These are phyloP conservation scores for Arenaria interpres DNA, from an alignment of 2,113 vertebrate genomes.

Conservation along the genomic window DNA sequence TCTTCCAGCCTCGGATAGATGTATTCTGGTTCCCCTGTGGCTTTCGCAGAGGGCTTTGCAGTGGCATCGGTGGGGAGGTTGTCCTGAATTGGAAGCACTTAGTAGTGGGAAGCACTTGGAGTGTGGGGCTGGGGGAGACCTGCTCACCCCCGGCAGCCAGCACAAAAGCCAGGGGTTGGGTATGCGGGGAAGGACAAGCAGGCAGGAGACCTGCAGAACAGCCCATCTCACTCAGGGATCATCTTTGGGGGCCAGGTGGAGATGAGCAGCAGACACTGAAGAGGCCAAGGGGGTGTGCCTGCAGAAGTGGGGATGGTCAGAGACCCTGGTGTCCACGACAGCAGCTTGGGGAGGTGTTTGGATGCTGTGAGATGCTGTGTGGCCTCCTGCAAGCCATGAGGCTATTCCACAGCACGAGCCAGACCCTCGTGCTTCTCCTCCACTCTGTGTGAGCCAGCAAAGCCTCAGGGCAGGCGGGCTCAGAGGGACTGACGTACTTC, in stretches of 20 bases:
- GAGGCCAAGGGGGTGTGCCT: no score
- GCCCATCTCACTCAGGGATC: neutral
- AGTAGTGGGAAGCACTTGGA: neutral
- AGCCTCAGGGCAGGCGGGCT: neutral
- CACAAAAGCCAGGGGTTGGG: neutral
- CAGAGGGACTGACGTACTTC: rapidly evolving
- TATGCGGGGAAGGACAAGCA: neutral
- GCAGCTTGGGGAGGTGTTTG: neutral
- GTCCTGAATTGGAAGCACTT: rapidly evolving
- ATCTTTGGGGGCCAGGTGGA: neutral
- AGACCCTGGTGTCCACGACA: rapidly evolving
- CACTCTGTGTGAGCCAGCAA: neutral
- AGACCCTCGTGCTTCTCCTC: neutral
- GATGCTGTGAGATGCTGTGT: neutral
- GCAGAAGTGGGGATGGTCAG: neutral
- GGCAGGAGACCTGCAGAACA: neutral
- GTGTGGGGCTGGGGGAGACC: neutral
- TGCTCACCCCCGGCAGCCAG: neutral
- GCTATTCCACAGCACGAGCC: neutral
- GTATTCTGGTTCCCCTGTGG: neutral
- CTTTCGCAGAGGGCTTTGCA: neutral
- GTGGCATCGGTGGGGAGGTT: neutral
- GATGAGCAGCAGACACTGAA: neutral
- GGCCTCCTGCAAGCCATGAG: neutral
- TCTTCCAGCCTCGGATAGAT: neutral